Evolutionary conservation across 2,888 invertebrate genomes (phyloP), one percentile per base, ranked within the genome.

Genomic region (Latrodectus elegans): DNA sequence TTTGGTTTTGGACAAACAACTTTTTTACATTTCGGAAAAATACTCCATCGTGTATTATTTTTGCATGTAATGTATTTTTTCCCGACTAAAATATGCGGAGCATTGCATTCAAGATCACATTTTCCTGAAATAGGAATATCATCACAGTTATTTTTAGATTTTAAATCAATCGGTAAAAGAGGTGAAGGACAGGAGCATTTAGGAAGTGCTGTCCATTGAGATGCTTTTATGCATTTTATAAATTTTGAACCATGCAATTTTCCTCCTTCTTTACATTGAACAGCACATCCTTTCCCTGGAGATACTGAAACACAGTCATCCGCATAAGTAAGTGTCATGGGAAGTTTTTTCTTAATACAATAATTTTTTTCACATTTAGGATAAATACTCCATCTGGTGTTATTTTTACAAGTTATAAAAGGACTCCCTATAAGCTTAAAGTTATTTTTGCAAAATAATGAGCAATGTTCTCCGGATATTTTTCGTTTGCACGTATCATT

Each of bases 161-260:
- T 64, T 9, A 74, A 12, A 65, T 53, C 17, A 53, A 26, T 38
- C 0, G n/a, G 22, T n/a, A 75, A 38, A 51, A 17, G 15, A 11
- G 70, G 74, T 1, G 60, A 11, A 17, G 79, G 79, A 17, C 79
- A 85, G 9, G 79, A 26, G 17, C 85, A 85, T 4, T 80, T 68
- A 12, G 79, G 75, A 65, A 70, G 26, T 9, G 15, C 14, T 49
- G 53, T 51, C 82, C 82, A 75, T 51, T 15, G 8, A 12, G 22
- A 12, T 2, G 15, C 14, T 22, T 82, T 51, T 9, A 75, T 60
- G 22, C 82, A 82, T 8, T 26, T 68, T 8, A 82, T 49, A 26
- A 3, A 38, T 49, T 60, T 55, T 6, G 12, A 3, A 38, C 75
- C 75, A 14, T 55, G 38, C 4, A 82, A 11, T 12, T 49, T 22